Percentiles rank a stretch among this genome's conserved stretches.
Conservation (phyloP, 2,797 vertebrate species). For the Tympanoctomys barrerae region DNA sequence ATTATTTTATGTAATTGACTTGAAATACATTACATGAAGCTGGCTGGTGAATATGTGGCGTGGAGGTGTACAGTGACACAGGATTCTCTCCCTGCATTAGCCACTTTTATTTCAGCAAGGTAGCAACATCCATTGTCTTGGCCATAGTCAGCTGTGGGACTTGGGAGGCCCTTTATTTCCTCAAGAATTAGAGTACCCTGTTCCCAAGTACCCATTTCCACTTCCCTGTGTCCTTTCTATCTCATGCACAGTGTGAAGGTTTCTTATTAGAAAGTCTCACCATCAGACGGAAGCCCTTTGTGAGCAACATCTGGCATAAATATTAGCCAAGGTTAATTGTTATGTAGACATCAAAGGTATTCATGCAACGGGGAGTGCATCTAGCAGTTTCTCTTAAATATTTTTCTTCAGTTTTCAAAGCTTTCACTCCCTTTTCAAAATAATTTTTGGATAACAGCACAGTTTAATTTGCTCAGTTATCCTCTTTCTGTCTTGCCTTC, state of each 20-base stretch:
- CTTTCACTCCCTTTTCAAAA: slow-evolving; percentile 49
- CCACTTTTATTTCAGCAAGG: slow-evolving; percentile 71
- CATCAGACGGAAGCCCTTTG: background rate
- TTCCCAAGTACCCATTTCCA: slow-evolving; percentile 52
- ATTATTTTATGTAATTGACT: slow-evolving; percentile 53
- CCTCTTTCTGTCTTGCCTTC: slow-evolving; percentile 42
- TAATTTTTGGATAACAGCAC: background rate
- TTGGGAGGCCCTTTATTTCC: slow-evolving; percentile 63
- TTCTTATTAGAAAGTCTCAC: slow-evolving; percentile 31
- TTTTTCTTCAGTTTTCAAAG: slow-evolving; percentile 52
- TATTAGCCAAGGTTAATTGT: slow-evolving; percentile 1
- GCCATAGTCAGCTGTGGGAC: slow-evolving; percentile 17
- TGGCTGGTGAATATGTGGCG: slow-evolving; percentile 30
- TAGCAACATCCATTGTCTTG: slow-evolving; percentile 71
- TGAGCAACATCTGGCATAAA: slow-evolving; percentile 46
- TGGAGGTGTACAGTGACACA: slow-evolving; percentile 39
- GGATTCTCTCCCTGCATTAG: slow-evolving; percentile 66
- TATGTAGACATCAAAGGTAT: background rate
- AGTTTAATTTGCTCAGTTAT: background rate
- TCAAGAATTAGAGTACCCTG: slow-evolving; percentile 44
- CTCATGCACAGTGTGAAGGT: slow-evolving; percentile 17
- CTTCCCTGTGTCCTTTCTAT: slow-evolving; percentile 11
- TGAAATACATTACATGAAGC: slow-evolving; percentile 57
- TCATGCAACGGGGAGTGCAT: background rate
- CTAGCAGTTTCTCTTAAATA: background rate